Evolutionary conservation across 1,140 invertebrate genomes (phyloP).

Genomic region (Caenorhabditis briggsae): DNA sequence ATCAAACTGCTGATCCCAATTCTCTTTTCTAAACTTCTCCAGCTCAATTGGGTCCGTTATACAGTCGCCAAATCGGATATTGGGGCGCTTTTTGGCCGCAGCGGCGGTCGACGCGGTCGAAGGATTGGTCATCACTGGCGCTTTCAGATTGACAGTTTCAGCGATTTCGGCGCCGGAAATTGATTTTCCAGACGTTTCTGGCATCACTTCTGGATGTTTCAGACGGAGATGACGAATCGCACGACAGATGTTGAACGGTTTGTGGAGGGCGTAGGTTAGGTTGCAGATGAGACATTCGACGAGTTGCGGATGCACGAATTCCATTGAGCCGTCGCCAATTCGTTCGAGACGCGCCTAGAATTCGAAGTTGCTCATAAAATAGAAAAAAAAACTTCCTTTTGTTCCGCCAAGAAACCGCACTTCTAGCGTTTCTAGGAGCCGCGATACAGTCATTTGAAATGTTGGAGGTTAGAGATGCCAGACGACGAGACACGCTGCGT

Average conservation of each 20-base stretch:
- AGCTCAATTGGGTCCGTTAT: constrained; percentile 10
- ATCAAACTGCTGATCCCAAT: constrained; percentile 33
- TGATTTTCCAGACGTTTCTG: constrained; percentile 59
- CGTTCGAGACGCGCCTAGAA: constrained; percentile 70
- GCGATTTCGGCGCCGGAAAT: constrained; percentile 1
- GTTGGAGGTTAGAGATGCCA: too few relatives aligned
- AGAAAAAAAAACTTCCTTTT: too few relatives aligned
- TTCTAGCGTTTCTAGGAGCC: too few relatives aligned
- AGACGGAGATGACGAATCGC: constrained; percentile 68
- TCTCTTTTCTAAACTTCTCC: constrained; percentile 25
- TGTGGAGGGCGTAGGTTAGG: constrained; percentile 66
- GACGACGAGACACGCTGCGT: too few relatives aligned
- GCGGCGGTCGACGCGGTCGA: too few relatives aligned
- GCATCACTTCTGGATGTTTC: constrained; percentile 68
- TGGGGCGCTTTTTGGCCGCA: background rate
- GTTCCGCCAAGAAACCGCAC: too few relatives aligned
- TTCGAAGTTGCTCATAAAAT: too few relatives aligned
- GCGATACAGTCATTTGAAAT: too few relatives aligned
- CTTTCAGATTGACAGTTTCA: background rate
- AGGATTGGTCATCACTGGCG: too few relatives aligned
- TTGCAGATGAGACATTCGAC: constrained; percentile 69
- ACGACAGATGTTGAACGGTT: constrained; percentile 64
- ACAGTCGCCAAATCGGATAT: background rate
- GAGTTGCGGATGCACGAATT: constrained; percentile 70
- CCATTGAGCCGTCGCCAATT: constrained; percentile 73